Evolutionary conservation across 1,140 invertebrate genomes (phyloP), one percentile per base, ranked within the genome.

Genomic region (Lepidurus packardi): DNA sequence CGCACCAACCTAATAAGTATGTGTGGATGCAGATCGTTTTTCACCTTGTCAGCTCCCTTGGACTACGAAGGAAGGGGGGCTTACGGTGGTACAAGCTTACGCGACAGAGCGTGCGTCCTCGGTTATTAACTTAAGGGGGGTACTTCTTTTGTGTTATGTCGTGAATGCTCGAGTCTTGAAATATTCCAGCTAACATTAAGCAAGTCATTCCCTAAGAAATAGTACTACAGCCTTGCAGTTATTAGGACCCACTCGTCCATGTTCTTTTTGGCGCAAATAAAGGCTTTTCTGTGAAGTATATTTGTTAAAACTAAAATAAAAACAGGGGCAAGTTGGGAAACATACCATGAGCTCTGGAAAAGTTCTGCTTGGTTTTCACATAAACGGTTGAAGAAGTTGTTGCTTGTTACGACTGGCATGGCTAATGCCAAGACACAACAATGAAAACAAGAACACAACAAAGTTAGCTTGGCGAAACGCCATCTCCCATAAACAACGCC

Each of bases 11-110:
- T 65, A 65, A 65, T 65, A 65, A 65, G 53, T 65, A 65, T 65
- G 53, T 65, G 53, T 65, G 53, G 53, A 65, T 65, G 53, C 53
- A 65, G 53, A 65, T 65, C 53, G 53, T 65, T 65, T 65, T 65
- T 65, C 53, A 65, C 53, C 53, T 65, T 65, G 53, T 65, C 53
- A 65, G 53, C 53, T 65, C 16, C 53, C 16, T 65, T 65, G 53
- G 3, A 65, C 21, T 21, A 65, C 6, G 53, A 65, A 21, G 16
- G 53, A 21, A 21, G 53, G 21, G 53, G 21, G 13, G 53, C 53
- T 65, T 65, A 65, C 53, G 16, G 13, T 65, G 53, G 53, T 65
- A 65, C 53, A 21, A 65, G 53, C 7, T n/a, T 65, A 65, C 53
- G 8, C 3, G 45, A 21, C 53, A 34, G 53, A 65, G 53, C 53